These are phyloP conservation scores for Drosophila emarginata DNA, from an alignment of 2,888 invertebrate species.

Conservation along the genomic window DNA sequence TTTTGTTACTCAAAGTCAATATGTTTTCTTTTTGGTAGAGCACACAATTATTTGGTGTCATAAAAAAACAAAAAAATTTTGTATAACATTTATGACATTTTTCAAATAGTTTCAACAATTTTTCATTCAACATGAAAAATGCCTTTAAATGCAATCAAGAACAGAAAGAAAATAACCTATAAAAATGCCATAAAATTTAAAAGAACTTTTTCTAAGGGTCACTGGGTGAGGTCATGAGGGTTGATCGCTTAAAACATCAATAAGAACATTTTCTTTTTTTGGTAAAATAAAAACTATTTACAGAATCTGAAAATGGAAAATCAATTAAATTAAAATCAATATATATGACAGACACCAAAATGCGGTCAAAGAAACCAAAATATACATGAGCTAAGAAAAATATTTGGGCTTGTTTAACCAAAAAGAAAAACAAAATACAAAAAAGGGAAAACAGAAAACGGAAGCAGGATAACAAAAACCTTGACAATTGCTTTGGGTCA, in stretches of 20 bases:
- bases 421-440: no score
- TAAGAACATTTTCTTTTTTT: background rate
- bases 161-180: constrained; percentile 11
- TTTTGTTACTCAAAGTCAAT: no score
- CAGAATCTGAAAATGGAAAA: constrained; percentile 47
- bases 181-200: constrained; percentile 59
- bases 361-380: constrained; percentile 5
- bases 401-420: constrained; percentile 26
- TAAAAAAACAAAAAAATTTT: background rate
- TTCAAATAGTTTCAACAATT: constrained; percentile 4
- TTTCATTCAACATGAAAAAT: constrained; percentile 38
- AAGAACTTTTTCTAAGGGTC: constrained; percentile 61
- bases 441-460: constrained; percentile 22
- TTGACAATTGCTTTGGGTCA: constrained; percentile 79
- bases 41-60: background rate
- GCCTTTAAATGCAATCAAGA: constrained; percentile 43
- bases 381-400: constrained; percentile 40
- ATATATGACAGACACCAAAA: constrained; percentile 32
- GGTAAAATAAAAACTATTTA: constrained; percentile 14
- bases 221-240: constrained; percentile 31
- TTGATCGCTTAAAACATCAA: background rate
- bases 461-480: constrained; percentile 49
- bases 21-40: background rate
- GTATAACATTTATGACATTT: constrained; percentile 1
- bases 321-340: constrained; percentile 64